These are phyloP conservation scores for Sceloporus tristichus DNA, from an alignment of 2,113 vertebrate genomes.

Conservation along the genomic window DNA sequence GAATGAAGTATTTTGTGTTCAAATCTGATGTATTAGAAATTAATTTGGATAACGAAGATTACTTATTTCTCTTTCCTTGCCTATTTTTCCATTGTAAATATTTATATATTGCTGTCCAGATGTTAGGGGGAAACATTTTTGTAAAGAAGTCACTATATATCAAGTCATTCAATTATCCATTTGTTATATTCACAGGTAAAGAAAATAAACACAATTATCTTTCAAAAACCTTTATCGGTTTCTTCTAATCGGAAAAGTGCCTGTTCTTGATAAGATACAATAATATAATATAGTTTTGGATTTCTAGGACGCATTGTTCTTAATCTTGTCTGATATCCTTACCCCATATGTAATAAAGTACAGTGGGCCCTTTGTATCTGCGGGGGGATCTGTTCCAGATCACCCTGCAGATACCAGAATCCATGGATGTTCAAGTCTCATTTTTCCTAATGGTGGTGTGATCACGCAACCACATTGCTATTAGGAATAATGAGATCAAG, in stretches of 20 bases:
- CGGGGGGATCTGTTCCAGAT: too few species aligned
- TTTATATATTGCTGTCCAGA: constrained; percentile 66
- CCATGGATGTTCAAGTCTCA: too few species aligned
- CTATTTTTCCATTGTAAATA: constrained; percentile 76
- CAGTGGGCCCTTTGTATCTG: too few species aligned
- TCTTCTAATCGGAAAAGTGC: constrained; percentile 41
- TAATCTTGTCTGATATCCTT: background rate
- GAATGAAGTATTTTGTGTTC: constrained; percentile 59
- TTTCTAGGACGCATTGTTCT: background rate
- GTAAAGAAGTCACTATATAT: constrained; percentile 63
- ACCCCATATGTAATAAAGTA: too few species aligned
- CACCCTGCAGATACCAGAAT: too few species aligned
- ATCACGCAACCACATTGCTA: too few species aligned
- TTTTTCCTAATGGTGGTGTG: too few species aligned
- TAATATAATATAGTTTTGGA: background rate
- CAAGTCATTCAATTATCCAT: constrained; percentile 58
- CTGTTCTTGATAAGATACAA: background rate
- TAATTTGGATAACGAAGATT: constrained; percentile 37
- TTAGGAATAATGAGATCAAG: too few species aligned
- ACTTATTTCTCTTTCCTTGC: constrained; percentile 60
- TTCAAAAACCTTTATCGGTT: constrained; percentile 39
- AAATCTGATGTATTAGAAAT: constrained; percentile 51
- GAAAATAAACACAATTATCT: constrained; percentile 64
- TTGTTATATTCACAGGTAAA: constrained; percentile 58
- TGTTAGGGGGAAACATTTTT: constrained; percentile 48